phyloP scores from a whole-genome alignment of 37 sponge, comb jelly and placozoan genomes.

The Spongilla lacustris region DNA sequence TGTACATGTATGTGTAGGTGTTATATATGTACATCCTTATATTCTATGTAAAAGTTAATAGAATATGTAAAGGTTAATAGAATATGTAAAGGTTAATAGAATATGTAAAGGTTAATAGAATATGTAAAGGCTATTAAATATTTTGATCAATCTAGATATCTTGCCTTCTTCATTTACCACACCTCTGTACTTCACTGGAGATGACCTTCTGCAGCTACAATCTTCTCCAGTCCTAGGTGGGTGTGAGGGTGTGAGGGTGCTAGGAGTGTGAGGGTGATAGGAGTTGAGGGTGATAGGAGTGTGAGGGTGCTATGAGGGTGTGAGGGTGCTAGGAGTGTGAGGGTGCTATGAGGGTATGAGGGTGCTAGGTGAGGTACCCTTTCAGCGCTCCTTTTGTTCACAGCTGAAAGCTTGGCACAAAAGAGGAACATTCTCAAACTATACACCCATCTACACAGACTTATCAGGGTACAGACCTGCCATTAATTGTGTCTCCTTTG shows the following conservation, averaged over 20 bases:
- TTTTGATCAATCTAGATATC: conserved; percentile 38
- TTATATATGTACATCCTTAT: no score
- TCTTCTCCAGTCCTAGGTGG: conserved; percentile 66
- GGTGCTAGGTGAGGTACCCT: not conserved
- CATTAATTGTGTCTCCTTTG: not conserved
- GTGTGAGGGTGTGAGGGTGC: not conserved
- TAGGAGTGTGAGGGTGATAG: not conserved
- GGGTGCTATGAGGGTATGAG: not conserved
- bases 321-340: not conserved
- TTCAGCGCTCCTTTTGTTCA: not conserved
- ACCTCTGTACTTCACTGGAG: conserved; percentile 70
- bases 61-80: not conserved
- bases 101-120: not conserved
- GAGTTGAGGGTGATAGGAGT: not conserved
- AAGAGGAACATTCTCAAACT: conserved; percentile 66
- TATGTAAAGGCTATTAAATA: not conserved
- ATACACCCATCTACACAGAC: conserved; percentile 63
- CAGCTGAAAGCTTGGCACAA: conserved; percentile 65
- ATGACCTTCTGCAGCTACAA: conserved; percentile 56
- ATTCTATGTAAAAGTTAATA: not conserved
- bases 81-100: not conserved
- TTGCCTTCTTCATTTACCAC: conserved; percentile 59
- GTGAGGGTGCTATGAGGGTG: not conserved
- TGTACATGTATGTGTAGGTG: not conserved
- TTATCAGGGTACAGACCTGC: conserved; percentile 40